A percentile compares a stretch with the other conserved stretches of the same genome.
Evolutionary conservation across 2,113 vertebrate genomes (phyloP).

Genomic region (Salvelinus fontinalis): DNA sequence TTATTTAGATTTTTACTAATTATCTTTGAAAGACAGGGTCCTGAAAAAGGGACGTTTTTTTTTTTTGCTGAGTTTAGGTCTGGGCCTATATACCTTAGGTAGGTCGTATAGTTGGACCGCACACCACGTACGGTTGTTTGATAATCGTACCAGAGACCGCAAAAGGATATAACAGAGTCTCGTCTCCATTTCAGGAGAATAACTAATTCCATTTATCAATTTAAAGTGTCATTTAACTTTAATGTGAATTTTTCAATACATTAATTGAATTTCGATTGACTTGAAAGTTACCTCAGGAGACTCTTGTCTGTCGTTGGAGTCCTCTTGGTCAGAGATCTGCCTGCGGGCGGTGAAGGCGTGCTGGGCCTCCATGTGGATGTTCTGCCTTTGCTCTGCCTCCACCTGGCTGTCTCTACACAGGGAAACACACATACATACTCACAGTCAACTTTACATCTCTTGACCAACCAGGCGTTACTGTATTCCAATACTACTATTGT

Average conservation of each 20-base stretch:
- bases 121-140: not conserved
- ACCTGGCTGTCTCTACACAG: slow-evolving; percentile 76
- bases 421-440: slow-evolving; percentile 5
- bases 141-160: not conserved
- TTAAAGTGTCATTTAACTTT: too few species aligned
- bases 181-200: too few species aligned
- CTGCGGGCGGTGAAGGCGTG: slow-evolving; percentile 83
- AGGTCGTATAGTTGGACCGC: not conserved
- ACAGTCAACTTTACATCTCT: too few species aligned
- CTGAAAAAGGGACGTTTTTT: too few species aligned
- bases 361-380: slow-evolving; percentile 76
- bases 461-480: too few species aligned
- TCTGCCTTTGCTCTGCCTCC: slow-evolving; percentile 71
- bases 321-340: slow-evolving; percentile 90
- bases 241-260: too few species aligned
- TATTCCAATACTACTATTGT: not conserved
- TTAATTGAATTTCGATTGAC: too few species aligned
- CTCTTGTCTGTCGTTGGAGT: slow-evolving; percentile 74
- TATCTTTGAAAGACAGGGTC: too few species aligned
- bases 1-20: too few species aligned
- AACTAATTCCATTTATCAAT: too few species aligned
- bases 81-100: not conserved
- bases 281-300: slow-evolving; percentile 81
- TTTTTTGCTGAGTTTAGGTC: too few species aligned
- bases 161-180: too few species aligned